phyloP scores from a whole-genome alignment of 2,888 invertebrate genomes.

The Drosophila seclusa region DNA sequence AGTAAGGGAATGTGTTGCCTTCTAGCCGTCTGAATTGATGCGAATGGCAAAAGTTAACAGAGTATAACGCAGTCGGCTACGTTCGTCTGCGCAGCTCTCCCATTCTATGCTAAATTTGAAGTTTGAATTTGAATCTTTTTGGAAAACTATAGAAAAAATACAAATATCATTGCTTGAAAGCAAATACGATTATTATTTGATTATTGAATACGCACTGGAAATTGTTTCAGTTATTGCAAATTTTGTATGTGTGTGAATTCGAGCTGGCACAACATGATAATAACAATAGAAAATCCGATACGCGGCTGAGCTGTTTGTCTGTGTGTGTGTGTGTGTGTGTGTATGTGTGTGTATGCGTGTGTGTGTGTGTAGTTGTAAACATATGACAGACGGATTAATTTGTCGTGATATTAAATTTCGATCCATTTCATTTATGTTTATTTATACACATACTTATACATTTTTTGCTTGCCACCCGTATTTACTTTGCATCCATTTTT shows the following conservation, averaged over 20 bases:
- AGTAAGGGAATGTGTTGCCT: too few relatives aligned
- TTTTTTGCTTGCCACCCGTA: slow-evolving; percentile 6
- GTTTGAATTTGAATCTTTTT: neutral
- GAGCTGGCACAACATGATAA: neutral
- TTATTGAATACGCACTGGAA: neutral
- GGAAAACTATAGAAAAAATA: neutral
- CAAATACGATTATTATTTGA: neutral
- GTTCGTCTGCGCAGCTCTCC: neutral
- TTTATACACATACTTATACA: slow-evolving; percentile 7
- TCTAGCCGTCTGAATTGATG: too few relatives aligned
- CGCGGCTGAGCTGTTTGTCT: neutral
- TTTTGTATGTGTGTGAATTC: neutral
- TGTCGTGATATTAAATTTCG: slow-evolving; percentile 52
- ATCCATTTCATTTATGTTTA: slow-evolving; percentile 47
- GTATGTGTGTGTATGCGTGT: neutral
- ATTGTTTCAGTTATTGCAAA: neutral
- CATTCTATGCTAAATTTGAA: neutral
- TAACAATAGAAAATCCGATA: neutral
- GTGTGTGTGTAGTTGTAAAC: slow-evolving; percentile 15
- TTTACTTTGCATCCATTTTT: slow-evolving; percentile 13
- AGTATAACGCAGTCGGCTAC: neutral
- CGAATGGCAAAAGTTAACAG: neutral
- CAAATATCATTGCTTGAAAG: neutral
- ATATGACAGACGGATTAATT: slow-evolving; percentile 52
- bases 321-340: neutral